These are phyloP conservation scores for Taxidea taxus DNA, from an alignment of 2,113 vertebrate genomes.

Conservation along the genomic window DNA sequence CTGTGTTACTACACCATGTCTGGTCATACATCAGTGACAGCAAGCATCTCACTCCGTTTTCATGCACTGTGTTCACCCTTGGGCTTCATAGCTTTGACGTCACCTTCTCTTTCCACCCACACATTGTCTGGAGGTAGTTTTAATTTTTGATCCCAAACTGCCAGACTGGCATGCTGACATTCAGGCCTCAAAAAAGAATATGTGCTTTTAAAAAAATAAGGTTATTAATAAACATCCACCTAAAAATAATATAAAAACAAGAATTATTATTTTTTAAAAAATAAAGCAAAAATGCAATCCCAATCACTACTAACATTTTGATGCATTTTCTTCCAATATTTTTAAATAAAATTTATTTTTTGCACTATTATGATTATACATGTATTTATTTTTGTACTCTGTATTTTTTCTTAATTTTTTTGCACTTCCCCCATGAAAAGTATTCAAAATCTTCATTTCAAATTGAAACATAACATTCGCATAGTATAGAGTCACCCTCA, in stretches of 20 bases:
- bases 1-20: background rate
- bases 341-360: background rate
- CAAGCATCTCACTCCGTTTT: background rate
- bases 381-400: background rate
- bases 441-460: background rate
- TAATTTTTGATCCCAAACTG: background rate
- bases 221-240: background rate
- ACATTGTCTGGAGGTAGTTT: background rate
- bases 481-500: background rate
- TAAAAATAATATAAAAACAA: background rate
- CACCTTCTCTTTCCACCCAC: background rate
- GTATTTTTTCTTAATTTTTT: background rate
- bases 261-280: background rate
- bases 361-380: background rate
- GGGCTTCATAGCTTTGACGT: accelerated
- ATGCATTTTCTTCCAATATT: background rate
- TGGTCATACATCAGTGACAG: background rate
- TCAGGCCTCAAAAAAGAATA: background rate
- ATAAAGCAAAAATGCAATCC: background rate
- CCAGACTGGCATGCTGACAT: background rate
- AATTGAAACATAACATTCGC: background rate
- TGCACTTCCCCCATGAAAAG: background rate
- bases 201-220: background rate
- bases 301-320: background rate
- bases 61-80: accelerated